These are phyloP conservation scores for Aradophagus sp. DNA, from an alignment of 1,140 invertebrate species.

Conservation along the genomic window DNA sequence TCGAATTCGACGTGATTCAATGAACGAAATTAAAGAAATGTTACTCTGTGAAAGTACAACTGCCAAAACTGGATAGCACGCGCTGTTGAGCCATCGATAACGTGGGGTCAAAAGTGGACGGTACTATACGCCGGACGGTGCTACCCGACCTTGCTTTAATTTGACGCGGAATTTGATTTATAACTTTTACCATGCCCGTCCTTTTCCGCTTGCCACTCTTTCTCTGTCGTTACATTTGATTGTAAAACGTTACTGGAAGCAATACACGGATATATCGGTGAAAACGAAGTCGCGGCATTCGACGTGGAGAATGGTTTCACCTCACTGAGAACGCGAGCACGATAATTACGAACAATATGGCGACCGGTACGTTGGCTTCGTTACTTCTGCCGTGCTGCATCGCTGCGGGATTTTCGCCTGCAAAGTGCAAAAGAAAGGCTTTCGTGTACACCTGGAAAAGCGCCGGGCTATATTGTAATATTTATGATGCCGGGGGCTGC, in stretches of 20 bases:
- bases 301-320: constrained; percentile 38
- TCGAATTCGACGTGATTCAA: no score
- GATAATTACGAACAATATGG: constrained; percentile 45
- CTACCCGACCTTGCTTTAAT: constrained; percentile 1
- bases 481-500: constrained; percentile 37
- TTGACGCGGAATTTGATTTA: constrained; percentile 4
- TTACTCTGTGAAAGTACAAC: no score
- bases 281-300: constrained; percentile 12
- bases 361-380: constrained; percentile 38
- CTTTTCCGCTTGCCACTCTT: no score
- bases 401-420: constrained; percentile 85
- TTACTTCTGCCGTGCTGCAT: constrained; percentile 81
- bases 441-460: constrained; percentile 1
- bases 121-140: not conserved
- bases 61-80: no score
- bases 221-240: constrained; percentile 18
- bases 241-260: constrained; percentile 47
- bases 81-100: no score
- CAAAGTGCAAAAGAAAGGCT: constrained; percentile 61
- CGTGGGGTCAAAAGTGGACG: no score
- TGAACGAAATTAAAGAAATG: no score
- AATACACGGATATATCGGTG: constrained; percentile 37
- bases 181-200: no score
- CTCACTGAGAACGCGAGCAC: constrained; percentile 44
- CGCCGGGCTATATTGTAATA: constrained; percentile 2